Conservation (phyloP, 2,113 vertebrate species). For the Misgurnus anguillicaudatus region DNA sequence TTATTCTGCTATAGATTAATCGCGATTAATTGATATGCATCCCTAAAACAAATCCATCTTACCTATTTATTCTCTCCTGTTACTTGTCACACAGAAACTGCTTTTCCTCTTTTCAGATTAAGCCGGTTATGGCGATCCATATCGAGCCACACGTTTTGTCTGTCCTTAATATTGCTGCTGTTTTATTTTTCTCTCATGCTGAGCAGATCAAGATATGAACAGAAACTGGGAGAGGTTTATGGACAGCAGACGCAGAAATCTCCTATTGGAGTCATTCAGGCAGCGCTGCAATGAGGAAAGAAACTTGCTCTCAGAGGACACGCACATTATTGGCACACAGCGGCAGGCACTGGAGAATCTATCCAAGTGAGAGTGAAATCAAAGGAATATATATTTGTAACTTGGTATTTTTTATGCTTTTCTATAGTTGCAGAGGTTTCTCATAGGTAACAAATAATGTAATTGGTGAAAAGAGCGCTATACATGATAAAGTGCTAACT, state of each 20-base stretch:
- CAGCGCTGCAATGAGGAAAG: conserved; percentile 56
- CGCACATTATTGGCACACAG: conserved; percentile 55
- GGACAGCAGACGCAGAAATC: conserved; percentile 60
- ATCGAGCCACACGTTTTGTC: not conserved
- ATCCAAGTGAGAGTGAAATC: conserved; percentile 56
- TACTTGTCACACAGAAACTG: not conserved
- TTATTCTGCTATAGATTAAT: no score
- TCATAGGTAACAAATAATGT: no score
- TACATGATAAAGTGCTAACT: no score
- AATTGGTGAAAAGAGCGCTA: no score
- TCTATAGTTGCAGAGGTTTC: not conserved
- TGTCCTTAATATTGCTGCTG: not conserved
- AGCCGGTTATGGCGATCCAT: no score
- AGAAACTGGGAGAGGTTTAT: conserved; percentile 60
- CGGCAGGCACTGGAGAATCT: conserved; percentile 64
- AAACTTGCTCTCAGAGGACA: conserved; percentile 57
- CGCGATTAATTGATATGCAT: no score
- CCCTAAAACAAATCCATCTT: no score
- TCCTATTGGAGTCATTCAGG: conserved; percentile 70
- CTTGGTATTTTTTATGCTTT: not conserved
- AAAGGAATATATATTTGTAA: not conserved
- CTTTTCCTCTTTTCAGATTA: not conserved
- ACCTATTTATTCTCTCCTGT: no score
- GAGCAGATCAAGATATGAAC: conserved; percentile 64
- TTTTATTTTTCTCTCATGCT: not conserved